These are phyloP conservation scores for Glyptemys insculpta DNA, from an alignment of 2,797 vertebrate species.

Conservation along the genomic window DNA sequence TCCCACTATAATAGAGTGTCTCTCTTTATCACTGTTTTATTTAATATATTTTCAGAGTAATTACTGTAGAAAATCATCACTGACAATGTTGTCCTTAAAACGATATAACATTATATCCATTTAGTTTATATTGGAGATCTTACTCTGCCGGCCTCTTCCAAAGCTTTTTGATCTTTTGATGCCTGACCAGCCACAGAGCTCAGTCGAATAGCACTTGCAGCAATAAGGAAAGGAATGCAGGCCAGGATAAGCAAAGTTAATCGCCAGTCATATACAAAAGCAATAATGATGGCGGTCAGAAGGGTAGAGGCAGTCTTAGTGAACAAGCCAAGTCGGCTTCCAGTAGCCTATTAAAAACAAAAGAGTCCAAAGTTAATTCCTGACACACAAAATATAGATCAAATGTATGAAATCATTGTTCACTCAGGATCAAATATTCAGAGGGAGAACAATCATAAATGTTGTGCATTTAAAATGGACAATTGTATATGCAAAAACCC, in stretches of 20 bases:
- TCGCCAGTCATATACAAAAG: slow-evolving; percentile 84
- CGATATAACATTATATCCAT: no score
- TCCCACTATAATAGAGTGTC: no score
- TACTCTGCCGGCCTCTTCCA: slow-evolving; percentile 84
- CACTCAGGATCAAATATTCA: no score
- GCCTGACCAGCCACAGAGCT: slow-evolving; percentile 79
- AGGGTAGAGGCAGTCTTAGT: slow-evolving; percentile 72
- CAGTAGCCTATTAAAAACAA: slow-evolving; percentile 75
- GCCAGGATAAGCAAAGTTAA: slow-evolving; percentile 83
- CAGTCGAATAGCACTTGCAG: slow-evolving; percentile 77
- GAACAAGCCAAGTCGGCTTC: slow-evolving; percentile 78
- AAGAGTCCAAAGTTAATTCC: neutral
- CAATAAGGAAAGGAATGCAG: slow-evolving; percentile 78
- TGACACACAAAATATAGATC: no score
- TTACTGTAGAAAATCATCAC: no score
- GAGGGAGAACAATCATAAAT: neutral
- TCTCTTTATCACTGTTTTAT: no score
- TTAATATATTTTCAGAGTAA: no score
- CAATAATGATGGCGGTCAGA: slow-evolving; percentile 76
- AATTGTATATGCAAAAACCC: neutral
- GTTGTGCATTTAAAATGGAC: neutral
- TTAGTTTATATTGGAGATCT: slow-evolving; percentile 54
- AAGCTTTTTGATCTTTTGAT: slow-evolving; percentile 82
- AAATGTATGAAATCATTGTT: no score
- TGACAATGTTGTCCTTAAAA: no score